phyloP scores from a whole-genome alignment of 2,113 vertebrate species.

The Dipodomys merriami region DNA sequence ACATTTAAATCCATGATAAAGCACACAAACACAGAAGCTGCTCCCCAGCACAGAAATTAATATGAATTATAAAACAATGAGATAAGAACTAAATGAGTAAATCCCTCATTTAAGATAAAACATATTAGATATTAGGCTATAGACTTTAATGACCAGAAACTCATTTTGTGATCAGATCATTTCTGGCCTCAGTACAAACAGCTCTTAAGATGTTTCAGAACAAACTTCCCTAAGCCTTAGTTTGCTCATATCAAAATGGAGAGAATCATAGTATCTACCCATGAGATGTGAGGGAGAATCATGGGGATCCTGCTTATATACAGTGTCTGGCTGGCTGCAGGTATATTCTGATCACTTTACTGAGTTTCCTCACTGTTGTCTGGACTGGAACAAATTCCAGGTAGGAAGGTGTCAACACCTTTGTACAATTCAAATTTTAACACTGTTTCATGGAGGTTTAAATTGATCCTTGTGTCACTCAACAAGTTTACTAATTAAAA shows the following conservation, averaged over 20 bases:
- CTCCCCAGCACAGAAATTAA: slow-evolving; percentile 54
- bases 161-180: neutral
- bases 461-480: neutral
- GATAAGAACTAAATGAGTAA: slow-evolving; percentile 9
- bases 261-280: neutral
- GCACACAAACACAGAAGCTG: neutral
- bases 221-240: neutral
- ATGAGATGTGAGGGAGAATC: neutral
- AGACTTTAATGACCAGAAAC: neutral
- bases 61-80: slow-evolving; percentile 50
- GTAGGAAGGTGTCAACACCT: neutral
- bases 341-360: neutral
- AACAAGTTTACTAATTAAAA: slow-evolving; percentile 10
- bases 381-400: neutral
- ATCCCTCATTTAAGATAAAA: slow-evolving; percentile 51
- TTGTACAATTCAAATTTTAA: slow-evolving; percentile 14
- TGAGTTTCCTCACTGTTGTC: neutral
- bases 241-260: neutral
- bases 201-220: slow-evolving; percentile 1
- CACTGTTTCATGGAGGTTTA: neutral
- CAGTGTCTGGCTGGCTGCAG: neutral
- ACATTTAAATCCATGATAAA: slow-evolving; percentile 42
- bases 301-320: neutral
- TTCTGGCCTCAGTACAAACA: neutral
- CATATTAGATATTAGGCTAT: neutral